A percentile compares a stretch with the other conserved stretches of the same genome.
Conservation (phyloP, 2,113 vertebrate species). For the Pithys albifrons region DNA sequence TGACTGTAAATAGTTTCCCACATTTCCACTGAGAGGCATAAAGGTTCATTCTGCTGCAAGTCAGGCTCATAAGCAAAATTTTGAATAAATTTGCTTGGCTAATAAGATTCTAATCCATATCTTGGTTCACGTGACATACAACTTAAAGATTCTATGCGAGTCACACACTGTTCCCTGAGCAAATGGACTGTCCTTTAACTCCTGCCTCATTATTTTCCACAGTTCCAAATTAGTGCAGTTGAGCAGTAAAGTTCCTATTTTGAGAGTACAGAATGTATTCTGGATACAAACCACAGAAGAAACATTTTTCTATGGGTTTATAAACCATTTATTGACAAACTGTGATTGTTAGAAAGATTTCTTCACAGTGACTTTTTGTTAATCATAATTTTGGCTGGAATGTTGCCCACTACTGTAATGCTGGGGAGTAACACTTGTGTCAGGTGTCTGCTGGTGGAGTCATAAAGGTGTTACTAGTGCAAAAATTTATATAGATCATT, state of each 20-base stretch:
- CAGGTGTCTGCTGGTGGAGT: neutral
- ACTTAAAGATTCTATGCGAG: neutral
- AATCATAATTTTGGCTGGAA: slow-evolving; percentile 9
- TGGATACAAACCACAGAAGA: neutral
- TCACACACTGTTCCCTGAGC: neutral
- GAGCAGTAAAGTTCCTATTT: neutral
- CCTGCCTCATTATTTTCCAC: neutral
- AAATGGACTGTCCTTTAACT: neutral
- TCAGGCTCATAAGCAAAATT: neutral
- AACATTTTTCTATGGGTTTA: neutral
- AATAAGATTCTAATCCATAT: neutral
- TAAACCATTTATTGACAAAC: neutral
- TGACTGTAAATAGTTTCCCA: neutral
- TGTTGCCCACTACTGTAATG: slow-evolving; percentile 6
- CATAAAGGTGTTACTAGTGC: neutral
- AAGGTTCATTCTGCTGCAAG: neutral
- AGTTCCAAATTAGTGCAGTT: neutral
- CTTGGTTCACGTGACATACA: neutral
- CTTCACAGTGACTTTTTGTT: neutral
- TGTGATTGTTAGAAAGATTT: neutral
- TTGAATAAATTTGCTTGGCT: neutral
- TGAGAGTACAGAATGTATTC: neutral
- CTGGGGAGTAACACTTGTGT: neutral
- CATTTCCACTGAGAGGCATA: neutral
- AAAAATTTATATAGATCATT: neutral